Percentiles rank a stretch among this genome's conserved stretches.
Evolutionary conservation across 2,113 vertebrate genomes (phyloP).

Genomic region (Dissostichus mawsoni): DNA sequence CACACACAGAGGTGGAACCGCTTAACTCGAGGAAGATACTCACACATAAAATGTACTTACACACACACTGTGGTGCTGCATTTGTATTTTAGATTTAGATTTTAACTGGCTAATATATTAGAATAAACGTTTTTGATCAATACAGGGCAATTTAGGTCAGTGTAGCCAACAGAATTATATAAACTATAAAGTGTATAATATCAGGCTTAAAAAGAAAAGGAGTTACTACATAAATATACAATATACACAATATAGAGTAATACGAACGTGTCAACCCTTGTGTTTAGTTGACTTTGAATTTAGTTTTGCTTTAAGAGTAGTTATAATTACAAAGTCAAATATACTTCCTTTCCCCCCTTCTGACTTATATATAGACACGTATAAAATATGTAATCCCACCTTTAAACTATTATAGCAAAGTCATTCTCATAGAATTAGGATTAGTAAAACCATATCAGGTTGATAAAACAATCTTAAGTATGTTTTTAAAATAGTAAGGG

Average conservation of each 20-base stretch:
- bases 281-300: background rate
- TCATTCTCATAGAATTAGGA: background rate
- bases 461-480: background rate
- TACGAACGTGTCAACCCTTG: background rate
- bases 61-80: background rate
- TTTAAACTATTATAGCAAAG: background rate
- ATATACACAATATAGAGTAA: too few relatives aligned
- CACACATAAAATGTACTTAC: background rate
- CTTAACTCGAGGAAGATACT: constrained; percentile 7
- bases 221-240: background rate
- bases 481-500: background rate
- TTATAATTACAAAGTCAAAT: background rate
- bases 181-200: background rate
- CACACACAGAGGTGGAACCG: constrained; percentile 26
- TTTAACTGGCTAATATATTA: background rate
- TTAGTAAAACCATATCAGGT: background rate
- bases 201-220: background rate
- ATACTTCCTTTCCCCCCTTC: background rate
- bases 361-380: too few relatives aligned
- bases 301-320: background rate
- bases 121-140: background rate
- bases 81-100: background rate
- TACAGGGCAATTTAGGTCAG: background rate
- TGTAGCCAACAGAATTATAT: too few relatives aligned
- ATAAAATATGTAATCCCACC: background rate